Evolutionary conservation across 23 tunicate genomes (phyloP).

Genomic region (Botrylloides violaceus): DNA sequence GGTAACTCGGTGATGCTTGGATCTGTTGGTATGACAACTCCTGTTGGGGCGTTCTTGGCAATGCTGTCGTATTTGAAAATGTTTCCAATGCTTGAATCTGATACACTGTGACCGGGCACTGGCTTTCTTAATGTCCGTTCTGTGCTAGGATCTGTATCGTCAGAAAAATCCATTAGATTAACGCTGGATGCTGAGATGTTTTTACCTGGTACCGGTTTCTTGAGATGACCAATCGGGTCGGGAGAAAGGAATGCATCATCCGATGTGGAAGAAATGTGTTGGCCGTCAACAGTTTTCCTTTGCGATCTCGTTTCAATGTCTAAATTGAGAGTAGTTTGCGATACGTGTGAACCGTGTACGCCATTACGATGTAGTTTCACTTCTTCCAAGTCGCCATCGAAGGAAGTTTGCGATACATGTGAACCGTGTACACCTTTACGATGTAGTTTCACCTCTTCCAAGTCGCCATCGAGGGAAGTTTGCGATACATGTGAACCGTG

Average conservation of each 20-base stretch:
- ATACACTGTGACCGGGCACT: constrained; percentile 5
- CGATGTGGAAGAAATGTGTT: neutral
- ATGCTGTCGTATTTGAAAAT: neutral
- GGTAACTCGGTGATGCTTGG: neutral
- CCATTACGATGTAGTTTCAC: neutral
- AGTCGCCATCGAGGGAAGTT: constrained; percentile 13
- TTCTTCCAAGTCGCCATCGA: constrained; percentile 5
- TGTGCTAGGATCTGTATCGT: neutral
- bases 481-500: constrained; percentile 34
- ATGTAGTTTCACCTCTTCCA: neutral
- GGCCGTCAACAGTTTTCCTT: neutral
- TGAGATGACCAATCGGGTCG: neutral
- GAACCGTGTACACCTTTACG: too few species aligned
- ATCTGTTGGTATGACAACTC: neutral
- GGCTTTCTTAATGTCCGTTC: neutral
- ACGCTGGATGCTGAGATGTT: neutral
- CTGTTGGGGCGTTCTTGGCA: neutral
- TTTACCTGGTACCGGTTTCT: neutral
- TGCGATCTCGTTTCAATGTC: neutral
- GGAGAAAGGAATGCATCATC: neutral
- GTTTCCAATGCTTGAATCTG: neutral
- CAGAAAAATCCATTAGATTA: neutral
- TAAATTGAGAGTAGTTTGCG: neutral
- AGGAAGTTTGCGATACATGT: constrained; percentile 27
- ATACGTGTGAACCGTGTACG: neutral